phyloP scores from a whole-genome alignment of 2,797 vertebrate genomes.

The Acrocephalus scirpaceus region DNA sequence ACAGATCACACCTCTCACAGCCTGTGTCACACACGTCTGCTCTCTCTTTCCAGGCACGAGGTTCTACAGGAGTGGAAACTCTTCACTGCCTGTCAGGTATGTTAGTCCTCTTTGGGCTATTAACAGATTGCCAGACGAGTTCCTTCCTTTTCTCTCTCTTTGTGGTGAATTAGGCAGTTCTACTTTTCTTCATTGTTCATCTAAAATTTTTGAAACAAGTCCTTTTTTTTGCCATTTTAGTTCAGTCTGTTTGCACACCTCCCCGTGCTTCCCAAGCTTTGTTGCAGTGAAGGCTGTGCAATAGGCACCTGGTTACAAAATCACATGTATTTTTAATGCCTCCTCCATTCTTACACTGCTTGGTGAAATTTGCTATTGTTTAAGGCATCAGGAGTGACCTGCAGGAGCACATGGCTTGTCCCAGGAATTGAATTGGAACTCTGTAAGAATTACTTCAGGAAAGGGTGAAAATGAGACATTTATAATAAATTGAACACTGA shows the following conservation, averaged over 20 bases:
- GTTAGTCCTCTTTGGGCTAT: not conserved
- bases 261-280: not conserved
- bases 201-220: not conserved
- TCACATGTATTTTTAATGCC: not conserved
- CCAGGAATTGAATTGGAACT: not conserved
- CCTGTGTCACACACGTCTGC: not conserved
- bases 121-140: not conserved
- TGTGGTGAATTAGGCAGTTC: not conserved
- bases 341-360: not conserved
- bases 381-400: not conserved
- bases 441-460: not conserved
- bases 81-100: not conserved
- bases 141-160: not conserved
- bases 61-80: not conserved
- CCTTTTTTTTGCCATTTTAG: not conserved
- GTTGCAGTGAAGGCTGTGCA: not conserved
- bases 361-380: not conserved
- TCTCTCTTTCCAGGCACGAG: not conserved
- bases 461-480: not conserved
- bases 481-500: not conserved
- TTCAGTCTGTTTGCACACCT: not conserved
- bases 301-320: not conserved
- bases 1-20: not conserved
- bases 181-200: not conserved
- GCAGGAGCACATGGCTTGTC: not conserved